These are phyloP conservation scores for Aptenodytes patagonicus DNA, from an alignment of 2,113 vertebrate species.

Conservation along the genomic window DNA sequence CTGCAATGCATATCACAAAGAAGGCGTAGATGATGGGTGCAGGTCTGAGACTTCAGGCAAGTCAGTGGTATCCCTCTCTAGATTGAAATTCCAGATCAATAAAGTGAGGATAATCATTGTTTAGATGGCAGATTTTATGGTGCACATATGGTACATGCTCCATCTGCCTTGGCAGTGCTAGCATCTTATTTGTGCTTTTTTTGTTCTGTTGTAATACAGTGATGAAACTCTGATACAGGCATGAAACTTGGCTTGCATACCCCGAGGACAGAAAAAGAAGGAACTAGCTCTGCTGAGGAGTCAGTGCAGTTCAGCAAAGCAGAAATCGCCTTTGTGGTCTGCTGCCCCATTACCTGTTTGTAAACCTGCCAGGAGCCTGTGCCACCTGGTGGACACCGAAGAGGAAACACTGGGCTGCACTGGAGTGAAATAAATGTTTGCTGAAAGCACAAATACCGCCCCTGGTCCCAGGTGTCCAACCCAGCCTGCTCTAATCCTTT, in stretches of 20 bases:
- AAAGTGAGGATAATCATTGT: neutral
- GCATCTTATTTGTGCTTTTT: neutral
- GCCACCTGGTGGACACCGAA: neutral
- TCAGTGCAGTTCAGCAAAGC: neutral
- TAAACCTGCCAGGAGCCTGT: neutral
- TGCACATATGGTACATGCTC: accelerated
- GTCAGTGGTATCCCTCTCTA: neutral
- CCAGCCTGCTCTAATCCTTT: neutral
- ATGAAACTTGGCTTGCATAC: accelerated
- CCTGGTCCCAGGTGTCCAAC: neutral
- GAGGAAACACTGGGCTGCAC: neutral
- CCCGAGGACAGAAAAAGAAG: neutral
- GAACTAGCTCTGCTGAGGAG: neutral
- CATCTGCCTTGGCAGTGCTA: neutral
- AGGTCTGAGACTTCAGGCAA: no score
- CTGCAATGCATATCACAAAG: neutral
- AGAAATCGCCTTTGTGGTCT: neutral
- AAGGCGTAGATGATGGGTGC: neutral
- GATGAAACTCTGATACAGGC: neutral
- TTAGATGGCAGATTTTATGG: neutral
- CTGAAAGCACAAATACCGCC: neutral
- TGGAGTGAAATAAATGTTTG: neutral
- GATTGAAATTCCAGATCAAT: neutral
- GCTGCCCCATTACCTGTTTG: neutral
- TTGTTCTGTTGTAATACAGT: neutral